These are phyloP conservation scores for Vanacampus margaritifer DNA, from an alignment of 2,113 vertebrate species.

Conservation along the genomic window DNA sequence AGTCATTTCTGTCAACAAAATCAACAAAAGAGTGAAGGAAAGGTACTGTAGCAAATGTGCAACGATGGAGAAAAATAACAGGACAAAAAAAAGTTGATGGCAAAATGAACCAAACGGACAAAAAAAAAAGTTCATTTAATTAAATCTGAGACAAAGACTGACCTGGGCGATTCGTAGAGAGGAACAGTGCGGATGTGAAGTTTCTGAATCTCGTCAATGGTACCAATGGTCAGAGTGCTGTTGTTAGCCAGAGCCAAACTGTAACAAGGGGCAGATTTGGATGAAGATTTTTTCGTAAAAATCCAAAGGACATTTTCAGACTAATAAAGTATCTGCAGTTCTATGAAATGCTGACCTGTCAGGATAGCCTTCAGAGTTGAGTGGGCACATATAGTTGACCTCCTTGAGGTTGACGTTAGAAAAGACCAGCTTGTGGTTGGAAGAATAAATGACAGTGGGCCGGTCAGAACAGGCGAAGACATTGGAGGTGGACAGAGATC, in stretches of 20 bases:
- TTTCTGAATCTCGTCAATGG: conserved; percentile 98
- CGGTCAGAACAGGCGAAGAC: conserved; percentile 98
- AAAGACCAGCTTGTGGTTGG: conserved; percentile 98
- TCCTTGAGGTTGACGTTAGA: conserved; percentile 99
- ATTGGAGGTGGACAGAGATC: conserved; percentile 95
- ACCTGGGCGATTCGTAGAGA: conserved; percentile 95
- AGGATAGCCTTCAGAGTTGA: conserved; percentile 96
- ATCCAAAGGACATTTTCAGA: neutral
- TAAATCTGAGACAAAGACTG: conserved; percentile 31
- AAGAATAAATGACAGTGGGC: conserved; percentile 98
- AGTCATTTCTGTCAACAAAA: conserved; percentile 5
- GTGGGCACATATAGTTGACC: conserved; percentile 99
- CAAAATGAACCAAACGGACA: conserved; percentile 10
- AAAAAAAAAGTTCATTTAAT: conserved; percentile 8
- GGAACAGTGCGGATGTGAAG: conserved; percentile 96
- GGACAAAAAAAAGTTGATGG: neutral
- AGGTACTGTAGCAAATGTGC: neutral
- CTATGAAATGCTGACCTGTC: conserved; percentile 80
- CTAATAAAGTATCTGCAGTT: neutral
- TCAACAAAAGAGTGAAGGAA: neutral
- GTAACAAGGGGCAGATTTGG: neutral
- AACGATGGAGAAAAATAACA: conserved; percentile 3
- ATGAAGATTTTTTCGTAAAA: neutral
- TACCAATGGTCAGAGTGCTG: conserved; percentile 97
- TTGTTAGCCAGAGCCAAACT: conserved; percentile 96